Evolutionary conservation across 2,113 vertebrate species (phyloP).

Genomic region (Lichenostomus cassidix): DNA sequence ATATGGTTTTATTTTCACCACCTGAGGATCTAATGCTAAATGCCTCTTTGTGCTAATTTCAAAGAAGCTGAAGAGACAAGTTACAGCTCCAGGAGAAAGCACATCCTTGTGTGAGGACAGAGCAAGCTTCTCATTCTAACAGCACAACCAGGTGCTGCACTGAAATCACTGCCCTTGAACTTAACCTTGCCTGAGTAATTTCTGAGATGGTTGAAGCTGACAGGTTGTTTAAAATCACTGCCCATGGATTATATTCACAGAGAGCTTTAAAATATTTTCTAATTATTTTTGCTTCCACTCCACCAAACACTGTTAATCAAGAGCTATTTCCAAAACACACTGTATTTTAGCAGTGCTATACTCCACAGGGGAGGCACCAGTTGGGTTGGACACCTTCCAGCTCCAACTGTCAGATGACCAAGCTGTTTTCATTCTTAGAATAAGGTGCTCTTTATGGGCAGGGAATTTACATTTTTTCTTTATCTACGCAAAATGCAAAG

Average conservation of each 20-base stretch:
- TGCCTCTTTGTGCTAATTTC: background rate
- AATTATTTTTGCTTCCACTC: conserved; percentile 69
- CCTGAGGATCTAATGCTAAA: background rate
- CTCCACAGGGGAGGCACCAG: background rate
- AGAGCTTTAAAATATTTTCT: conserved; percentile 56
- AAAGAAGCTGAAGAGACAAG: background rate
- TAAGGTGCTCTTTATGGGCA: background rate
- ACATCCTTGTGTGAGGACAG: background rate
- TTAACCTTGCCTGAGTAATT: conserved; percentile 21
- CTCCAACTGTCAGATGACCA: background rate
- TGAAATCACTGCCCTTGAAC: background rate
- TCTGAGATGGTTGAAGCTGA: background rate
- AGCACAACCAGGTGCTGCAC: background rate
- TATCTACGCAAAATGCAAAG: background rate
- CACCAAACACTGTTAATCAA: conserved; percentile 55
- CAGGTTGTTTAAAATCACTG: conserved; percentile 46
- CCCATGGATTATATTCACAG: conserved; percentile 2
- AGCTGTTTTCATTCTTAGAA: background rate
- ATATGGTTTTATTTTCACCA: background rate
- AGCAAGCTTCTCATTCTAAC: background rate
- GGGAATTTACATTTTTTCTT: background rate
- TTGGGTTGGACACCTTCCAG: conserved; percentile 43
- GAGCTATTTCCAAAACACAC: conserved; percentile 32
- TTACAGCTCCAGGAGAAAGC: background rate
- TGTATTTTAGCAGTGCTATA: background rate